Evolutionary conservation across 2,113 vertebrate genomes (phyloP).

Genomic region (Dipodomys stephensi): DNA sequence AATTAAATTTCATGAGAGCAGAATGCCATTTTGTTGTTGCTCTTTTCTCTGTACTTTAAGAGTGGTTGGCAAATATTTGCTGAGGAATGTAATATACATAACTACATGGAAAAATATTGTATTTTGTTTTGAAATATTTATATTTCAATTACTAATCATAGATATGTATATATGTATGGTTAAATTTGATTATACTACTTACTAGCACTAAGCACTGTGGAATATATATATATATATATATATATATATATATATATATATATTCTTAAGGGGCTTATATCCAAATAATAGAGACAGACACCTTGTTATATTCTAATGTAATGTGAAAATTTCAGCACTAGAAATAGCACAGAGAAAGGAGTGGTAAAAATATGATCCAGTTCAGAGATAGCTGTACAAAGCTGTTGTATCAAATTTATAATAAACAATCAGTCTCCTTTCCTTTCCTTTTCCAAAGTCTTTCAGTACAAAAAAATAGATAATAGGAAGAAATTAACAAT

Average conservation of each 20-base stretch:
- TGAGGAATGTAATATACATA: constrained; percentile 10
- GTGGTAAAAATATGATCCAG: background rate
- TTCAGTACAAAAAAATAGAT: background rate
- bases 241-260: too few species aligned
- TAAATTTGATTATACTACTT: background rate
- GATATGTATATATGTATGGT: background rate
- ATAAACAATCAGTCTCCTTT: background rate
- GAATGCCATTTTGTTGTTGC: constrained; percentile 47
- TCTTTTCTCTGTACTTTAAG: constrained; percentile 22
- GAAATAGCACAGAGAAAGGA: background rate
- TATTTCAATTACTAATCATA: background rate
- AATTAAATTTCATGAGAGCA: constrained; percentile 34
- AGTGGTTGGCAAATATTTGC: constrained; percentile 54
- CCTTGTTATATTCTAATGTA: background rate
- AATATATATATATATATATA: background rate
- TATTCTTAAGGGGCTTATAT: constrained; percentile 5
- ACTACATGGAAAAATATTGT: background rate
- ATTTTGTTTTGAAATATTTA: background rate
- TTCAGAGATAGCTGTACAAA: background rate
- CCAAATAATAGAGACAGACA: background rate
- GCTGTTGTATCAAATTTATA: background rate
- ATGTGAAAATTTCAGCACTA: background rate
- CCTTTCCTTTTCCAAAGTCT: background rate
- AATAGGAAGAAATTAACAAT: background rate
- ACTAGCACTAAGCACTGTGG: background rate